phyloP scores from a whole-genome alignment of 2,797 vertebrate species.

The Lepilemur ruficaudatus region DNA sequence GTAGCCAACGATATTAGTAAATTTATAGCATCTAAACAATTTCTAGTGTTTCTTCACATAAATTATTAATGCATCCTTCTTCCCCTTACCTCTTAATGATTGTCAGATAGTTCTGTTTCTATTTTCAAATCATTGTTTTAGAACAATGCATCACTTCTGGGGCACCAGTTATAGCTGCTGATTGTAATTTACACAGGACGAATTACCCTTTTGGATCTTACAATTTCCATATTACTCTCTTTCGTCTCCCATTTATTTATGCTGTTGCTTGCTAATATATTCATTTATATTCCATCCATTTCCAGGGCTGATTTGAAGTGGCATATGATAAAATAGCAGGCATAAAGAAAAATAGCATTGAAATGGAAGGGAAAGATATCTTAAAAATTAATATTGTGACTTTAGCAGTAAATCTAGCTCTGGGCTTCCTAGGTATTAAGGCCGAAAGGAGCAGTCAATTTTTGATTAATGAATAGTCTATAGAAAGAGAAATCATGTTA shows the following conservation, averaged over 20 bases:
- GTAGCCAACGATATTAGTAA: background rate
- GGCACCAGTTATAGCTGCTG: constrained; percentile 40
- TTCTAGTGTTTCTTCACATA: background rate
- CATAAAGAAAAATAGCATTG: constrained; percentile 70
- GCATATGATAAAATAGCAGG: constrained; percentile 66
- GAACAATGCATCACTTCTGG: constrained; percentile 53
- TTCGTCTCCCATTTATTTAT: constrained; percentile 64
- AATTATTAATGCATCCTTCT: constrained; percentile 6
- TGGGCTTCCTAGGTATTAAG: constrained; percentile 42
- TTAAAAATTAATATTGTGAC: constrained; percentile 74
- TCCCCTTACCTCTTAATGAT: constrained; percentile 23
- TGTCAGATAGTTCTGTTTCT: constrained; percentile 43
- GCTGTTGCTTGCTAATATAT: constrained; percentile 70
- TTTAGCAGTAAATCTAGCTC: constrained; percentile 60
- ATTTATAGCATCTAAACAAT: constrained; percentile 31
- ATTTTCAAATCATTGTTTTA: constrained; percentile 66
- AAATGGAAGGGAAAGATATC: constrained; percentile 56
- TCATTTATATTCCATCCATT: constrained; percentile 79
- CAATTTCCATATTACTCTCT: constrained; percentile 65
- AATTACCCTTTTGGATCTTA: constrained; percentile 69
- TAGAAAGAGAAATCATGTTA: constrained; percentile 47
- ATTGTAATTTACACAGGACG: constrained; percentile 67
- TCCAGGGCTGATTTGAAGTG: constrained; percentile 73
- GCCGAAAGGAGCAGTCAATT: constrained; percentile 22
- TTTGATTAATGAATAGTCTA: constrained; percentile 60